Base-by-base conservation (phyloP, 1,140 invertebrate genomes). In the Neodiprion virginianus region DNA sequence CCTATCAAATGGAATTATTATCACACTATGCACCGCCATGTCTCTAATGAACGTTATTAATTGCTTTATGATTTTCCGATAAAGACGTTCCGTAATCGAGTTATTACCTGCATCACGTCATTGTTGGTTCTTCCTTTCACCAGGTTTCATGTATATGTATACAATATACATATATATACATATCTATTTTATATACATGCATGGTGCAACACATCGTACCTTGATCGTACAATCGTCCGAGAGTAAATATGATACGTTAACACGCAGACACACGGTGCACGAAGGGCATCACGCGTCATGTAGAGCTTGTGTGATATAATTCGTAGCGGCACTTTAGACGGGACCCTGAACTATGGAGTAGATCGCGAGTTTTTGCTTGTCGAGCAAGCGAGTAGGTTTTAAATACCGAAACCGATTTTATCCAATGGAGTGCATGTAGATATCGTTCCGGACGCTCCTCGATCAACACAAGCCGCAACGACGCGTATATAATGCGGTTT, bases 21-120 rank as follows among this genome's bases (percentile, higher is more conserved):
- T 71, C 61, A 50, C 67, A 75, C 72, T 49, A 66, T 71, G 48
- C 67, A 49, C 53, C 5, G 70, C 49, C 75, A n/a, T 70, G 68
- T 77, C 79, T 83, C 81, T 88, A 88, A 88, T 84, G 86, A 87
- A 87, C 75, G 84, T 83, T 87, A 87, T 87, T 88, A 88, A 88
- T 87, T 87, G 82, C 83, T 87, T 86, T 86, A 87, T 84, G 85
- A 88, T 88, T 88, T 87, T 86, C 81, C 83, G 86, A 87, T 88
- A 87, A 87, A 86, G 75, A 77, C 74, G 76, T 75, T 73, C 69
- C 75, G 80, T 81, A 83, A 84, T 85, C 81, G 81, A 85, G 79
- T 83, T 82, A 83, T 84, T 85, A 82, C 48, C 28, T 40, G 28
- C 85, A 80, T 80, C 84, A 87, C 82, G 82, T 78, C 74, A 77